phyloP scores from a whole-genome alignment of 2,888 invertebrate species.

The Linnaemya tessellans region DNA sequence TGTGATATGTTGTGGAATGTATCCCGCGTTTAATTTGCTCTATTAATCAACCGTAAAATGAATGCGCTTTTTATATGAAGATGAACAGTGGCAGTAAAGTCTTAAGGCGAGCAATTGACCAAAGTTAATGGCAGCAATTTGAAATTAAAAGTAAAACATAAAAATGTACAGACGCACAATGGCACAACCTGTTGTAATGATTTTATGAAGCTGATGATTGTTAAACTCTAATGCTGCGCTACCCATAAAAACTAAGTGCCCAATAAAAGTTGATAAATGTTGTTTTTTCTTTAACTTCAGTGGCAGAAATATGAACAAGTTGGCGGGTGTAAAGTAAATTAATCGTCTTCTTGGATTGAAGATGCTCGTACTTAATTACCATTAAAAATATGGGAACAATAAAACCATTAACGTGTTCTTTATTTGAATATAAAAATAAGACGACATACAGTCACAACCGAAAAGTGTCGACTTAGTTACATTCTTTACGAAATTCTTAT shows the following conservation, averaged over 20 bases:
- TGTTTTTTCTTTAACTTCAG: not conserved
- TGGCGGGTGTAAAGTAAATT: conserved; percentile 18
- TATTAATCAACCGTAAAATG: conserved; percentile 79
- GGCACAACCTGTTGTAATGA: conserved; percentile 37
- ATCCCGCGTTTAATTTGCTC: conserved; percentile 36
- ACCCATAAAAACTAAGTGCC: conserved; percentile 53
- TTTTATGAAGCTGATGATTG: conserved; percentile 40
- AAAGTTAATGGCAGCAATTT: conserved; percentile 36
- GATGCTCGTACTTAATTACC: conserved; percentile 45
- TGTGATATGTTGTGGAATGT: not conserved
- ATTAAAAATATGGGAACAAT: conserved; percentile 36
- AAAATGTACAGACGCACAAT: not conserved
- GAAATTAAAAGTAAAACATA: not conserved
- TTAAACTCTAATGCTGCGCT: conserved; percentile 38
- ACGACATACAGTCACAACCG: conserved; percentile 15
- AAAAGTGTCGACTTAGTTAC: not conserved
- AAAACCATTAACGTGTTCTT: conserved; percentile 23
- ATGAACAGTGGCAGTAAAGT: not conserved
- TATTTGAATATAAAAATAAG: conserved; percentile 30
- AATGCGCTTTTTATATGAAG: conserved; percentile 75
- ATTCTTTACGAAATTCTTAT: too few relatives aligned
- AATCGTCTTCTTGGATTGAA: conserved; percentile 9
- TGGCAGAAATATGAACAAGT: not conserved
- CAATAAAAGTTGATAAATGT: conserved; percentile 32
- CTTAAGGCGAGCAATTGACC: conserved; percentile 3